Base-by-base conservation (phyloP, 2,113 vertebrate genomes). In the Columba livia region DNA sequence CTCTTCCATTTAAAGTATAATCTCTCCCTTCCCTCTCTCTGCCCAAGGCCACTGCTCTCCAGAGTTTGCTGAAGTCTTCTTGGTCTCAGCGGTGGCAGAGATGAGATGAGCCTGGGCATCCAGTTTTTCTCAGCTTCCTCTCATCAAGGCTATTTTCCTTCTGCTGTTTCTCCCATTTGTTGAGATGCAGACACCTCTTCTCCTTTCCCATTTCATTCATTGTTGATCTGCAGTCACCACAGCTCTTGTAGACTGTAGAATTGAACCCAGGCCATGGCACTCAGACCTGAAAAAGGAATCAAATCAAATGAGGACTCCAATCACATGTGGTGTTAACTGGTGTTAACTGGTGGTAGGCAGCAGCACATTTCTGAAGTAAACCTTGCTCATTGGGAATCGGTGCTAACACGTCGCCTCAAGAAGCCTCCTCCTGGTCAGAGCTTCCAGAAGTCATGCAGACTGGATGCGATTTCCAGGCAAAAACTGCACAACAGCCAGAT, bases 241-340 rank as follows among this genome's bases (percentile, higher is more conserved):
- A 72, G 15, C 56, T 91, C 74, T 73, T 77, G 25, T 28, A 83
- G 62, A 28, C 42, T 47, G 32, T 57, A 50, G 65, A 64, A 23
- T 9, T 89, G 31, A 74, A 42, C n/a, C 84, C 51, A 66, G 38
- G 3, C 15, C 51, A 48, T 0, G 0, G 24, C 0, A 0, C 11
- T 90, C 38, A 85, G 15, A 9, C 29, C 36, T 56, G 81, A 54
- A 88, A 67, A 4, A 32, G 21, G 29, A 86, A 77, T 17, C 26
- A 74, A 62, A 80, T 36, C 56, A 47, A 42, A 58, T 10, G 16
- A 84, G 36, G 25, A n/a, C 18, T 72, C 29, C 42, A 15, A 61
- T 11, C 40, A 82, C 5, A 5, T 4, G 31, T 4, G 5, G 15
- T 2, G 10, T 61, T 69, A 73, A 7, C 38, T 4, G 5, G 15